These are phyloP conservation scores for Guaruba guarouba DNA, from an alignment of 2,113 vertebrate species.

Conservation along the genomic window DNA sequence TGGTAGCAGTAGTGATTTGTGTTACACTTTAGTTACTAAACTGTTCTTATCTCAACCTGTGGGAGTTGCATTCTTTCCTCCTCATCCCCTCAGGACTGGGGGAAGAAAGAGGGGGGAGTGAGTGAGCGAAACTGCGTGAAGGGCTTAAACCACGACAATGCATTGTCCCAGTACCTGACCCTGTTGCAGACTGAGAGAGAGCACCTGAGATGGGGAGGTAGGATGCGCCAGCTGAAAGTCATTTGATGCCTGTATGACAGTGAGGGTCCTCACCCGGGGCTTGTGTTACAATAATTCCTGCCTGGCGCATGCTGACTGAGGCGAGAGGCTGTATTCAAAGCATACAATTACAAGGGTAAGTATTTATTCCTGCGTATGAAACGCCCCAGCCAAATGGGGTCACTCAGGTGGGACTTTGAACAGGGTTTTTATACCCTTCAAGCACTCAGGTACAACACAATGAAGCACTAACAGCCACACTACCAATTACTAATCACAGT, in stretches of 20 bases:
- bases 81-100: too few relatives aligned
- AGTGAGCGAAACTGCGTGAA: too few relatives aligned
- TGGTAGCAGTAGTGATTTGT: too few relatives aligned
- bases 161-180: background rate
- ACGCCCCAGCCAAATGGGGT: background rate
- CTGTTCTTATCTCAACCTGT: too few relatives aligned
- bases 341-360: background rate
- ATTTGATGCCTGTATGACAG: background rate
- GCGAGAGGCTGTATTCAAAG: background rate
- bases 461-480: rapidly evolving
- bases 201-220: background rate
- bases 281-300: background rate
- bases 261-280: background rate
- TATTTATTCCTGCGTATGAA: rapidly evolving
- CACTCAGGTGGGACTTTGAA: background rate
- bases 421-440: background rate
- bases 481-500: too few relatives aligned
- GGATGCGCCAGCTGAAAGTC: background rate
- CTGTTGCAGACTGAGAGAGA: rapidly evolving
- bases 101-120: too few relatives aligned
- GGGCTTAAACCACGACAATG: too few relatives aligned
- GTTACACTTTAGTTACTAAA: too few relatives aligned
- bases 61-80: too few relatives aligned
- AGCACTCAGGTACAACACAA: rapidly evolving
- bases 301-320: rapidly evolving